Base-by-base conservation (phyloP, 2,888 invertebrate species). In the Watsonalla binaria region DNA sequence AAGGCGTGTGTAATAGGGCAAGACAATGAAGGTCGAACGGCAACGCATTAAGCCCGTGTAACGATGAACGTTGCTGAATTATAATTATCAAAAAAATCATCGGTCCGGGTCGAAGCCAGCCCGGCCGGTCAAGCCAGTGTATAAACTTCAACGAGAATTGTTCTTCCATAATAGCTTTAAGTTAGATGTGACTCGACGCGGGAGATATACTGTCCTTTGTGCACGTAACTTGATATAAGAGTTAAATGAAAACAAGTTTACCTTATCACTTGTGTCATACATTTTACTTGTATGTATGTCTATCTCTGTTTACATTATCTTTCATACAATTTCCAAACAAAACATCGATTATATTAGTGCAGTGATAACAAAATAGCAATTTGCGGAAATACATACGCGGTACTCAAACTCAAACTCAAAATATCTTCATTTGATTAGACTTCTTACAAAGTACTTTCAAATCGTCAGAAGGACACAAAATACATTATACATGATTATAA, bases 61-160 rank as follows among this genome's bases (percentile, higher is more conserved):
- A 63, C 68, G 63, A 72, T 80, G 79, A 79, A 85, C 83, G 85
- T 86, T 86, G 85, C 80, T 77, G 80, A 77, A 78, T 83, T 83
- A 79, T 84, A 84, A 81, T 84, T 87, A 83, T 77, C 79, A 76
- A 78, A 77, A 81, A 84, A 84, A 77, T 68, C 60, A 66, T 66
- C 65, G 62, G 65, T 63, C 65, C 63, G 58, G 61, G 63, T 62
- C 56, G 58, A 5, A 42, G 64, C 79, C 11, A 42, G 64, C 79
- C 86, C 82, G 78, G 83, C 86, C 85, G 86, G 84, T 75, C 63
- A 65, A 65, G 53, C 61, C 55, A 57, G 69, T 63, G 68, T 80
- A 78, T 70, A n/a, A n/a, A n/a, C 62, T 58, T 48, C 55, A 61
- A 61, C 60, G 57, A 66, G 59, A 64, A 63, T 62, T 75, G 72